phyloP scores from a whole-genome alignment of 2,113 vertebrate species.

The Tetraodon nigroviridis region DNA sequence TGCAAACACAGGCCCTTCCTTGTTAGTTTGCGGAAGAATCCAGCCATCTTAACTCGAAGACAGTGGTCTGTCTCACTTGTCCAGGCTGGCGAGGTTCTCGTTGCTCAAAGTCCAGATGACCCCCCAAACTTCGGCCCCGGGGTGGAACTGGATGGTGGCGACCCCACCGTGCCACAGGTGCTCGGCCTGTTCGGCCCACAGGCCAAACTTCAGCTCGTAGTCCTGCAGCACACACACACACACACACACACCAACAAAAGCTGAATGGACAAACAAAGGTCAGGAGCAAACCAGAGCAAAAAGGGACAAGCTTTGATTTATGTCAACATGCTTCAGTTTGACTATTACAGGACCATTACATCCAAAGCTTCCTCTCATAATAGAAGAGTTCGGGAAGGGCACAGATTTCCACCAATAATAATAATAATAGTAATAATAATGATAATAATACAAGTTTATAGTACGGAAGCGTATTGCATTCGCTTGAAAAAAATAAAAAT shows the following conservation, averaged over 20 bases:
- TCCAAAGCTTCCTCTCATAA: no score
- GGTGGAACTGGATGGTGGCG: slow-evolving; percentile 82
- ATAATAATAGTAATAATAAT: no score
- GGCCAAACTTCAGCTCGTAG: slow-evolving; percentile 84
- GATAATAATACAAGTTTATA: no score
- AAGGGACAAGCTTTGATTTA: no score
- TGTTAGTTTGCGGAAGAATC: neutral
- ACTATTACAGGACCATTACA: no score
- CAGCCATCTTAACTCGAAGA: neutral
- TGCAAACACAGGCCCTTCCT: slow-evolving; percentile 35
- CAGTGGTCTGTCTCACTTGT: slow-evolving; percentile 75
- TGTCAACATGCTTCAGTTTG: no score
- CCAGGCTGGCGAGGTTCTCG: slow-evolving; percentile 72
- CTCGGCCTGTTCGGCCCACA: slow-evolving; percentile 63
- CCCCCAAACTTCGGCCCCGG: slow-evolving; percentile 88
- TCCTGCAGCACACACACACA: no score
- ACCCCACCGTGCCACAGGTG: slow-evolving; percentile 84
- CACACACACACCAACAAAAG: slow-evolving; percentile 1
- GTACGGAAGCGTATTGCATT: no score
- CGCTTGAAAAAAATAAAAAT: no score
- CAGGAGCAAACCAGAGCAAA: neutral
- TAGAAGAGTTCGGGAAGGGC: neutral
- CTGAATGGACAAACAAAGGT: neutral
- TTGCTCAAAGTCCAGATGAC: slow-evolving; percentile 85
- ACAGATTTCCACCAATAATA: neutral